phyloP scores from a whole-genome alignment of 2,888 invertebrate genomes.

The Scaptomyza caliginosa region DNA sequence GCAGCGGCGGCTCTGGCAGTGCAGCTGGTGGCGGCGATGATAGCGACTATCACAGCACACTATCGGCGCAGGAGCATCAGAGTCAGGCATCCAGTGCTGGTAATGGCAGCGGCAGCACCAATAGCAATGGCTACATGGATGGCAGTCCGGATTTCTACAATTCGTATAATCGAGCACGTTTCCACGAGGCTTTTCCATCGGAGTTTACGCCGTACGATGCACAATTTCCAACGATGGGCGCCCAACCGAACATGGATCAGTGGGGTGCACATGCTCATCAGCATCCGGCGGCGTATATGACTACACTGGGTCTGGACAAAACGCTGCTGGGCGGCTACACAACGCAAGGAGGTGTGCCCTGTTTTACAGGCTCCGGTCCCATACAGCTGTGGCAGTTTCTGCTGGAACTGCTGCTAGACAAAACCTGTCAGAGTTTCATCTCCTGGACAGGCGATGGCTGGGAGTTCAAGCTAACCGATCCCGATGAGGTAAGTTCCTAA shows the following conservation, averaged over 20 bases:
- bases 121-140: constrained; percentile 75
- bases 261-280: constrained; percentile 84
- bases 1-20: constrained; percentile 21
- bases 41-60: constrained; percentile 76
- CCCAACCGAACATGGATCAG: constrained; percentile 85
- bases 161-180: constrained; percentile 81
- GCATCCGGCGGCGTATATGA: constrained; percentile 85
- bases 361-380: constrained; percentile 94
- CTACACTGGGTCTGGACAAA: constrained; percentile 84
- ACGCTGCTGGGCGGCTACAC: constrained; percentile 82
- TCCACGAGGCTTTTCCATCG: constrained; percentile 81
- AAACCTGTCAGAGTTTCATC: constrained; percentile 97
- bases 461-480: constrained; percentile 99
- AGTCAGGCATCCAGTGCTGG: constrained; percentile 69
- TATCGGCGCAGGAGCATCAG: constrained; percentile 80
- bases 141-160: constrained; percentile 79
- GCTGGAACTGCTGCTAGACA: constrained; percentile 96
- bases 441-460: constrained; percentile 99
- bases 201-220: constrained; percentile 87
- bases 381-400: constrained; percentile 99
- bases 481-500: constrained; percentile 89
- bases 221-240: constrained; percentile 91
- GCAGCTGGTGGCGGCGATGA: constrained; percentile 66
- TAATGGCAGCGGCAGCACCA: constrained; percentile 65
- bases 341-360: constrained; percentile 84